Percentiles rank a stretch among this genome's conserved stretches.
phyloP scores from a whole-genome alignment of 2,797 vertebrate species.

The Melanotaenia trifasciata region DNA sequence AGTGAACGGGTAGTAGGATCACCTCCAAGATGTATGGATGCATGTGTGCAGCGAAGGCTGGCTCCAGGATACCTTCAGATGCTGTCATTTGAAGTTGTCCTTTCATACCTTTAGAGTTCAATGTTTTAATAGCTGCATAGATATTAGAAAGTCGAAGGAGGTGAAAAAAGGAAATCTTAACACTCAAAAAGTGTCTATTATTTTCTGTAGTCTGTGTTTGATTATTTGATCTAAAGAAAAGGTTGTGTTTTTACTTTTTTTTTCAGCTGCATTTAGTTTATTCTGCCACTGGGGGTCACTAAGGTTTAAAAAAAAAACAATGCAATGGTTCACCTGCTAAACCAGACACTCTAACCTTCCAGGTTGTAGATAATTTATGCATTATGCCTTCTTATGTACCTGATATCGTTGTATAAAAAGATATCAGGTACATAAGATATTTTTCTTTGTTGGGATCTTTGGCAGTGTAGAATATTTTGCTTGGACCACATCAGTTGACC shows the following conservation, averaged over 20 bases:
- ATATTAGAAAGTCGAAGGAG: background rate
- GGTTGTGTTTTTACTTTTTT: background rate
- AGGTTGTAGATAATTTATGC: constrained; percentile 4
- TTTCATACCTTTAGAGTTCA: no score
- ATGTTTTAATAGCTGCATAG: background rate
- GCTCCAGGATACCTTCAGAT: no score
- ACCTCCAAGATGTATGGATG: background rate
- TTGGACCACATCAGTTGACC: constrained; percentile 2
- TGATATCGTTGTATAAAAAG: background rate
- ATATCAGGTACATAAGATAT: background rate
- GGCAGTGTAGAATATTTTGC: background rate
- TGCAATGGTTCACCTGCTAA: background rate
- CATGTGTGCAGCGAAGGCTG: background rate
- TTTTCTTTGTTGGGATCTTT: background rate
- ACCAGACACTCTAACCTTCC: background rate
- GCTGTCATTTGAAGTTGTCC: no score
- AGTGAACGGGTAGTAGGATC: no score
- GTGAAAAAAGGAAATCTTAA: background rate
- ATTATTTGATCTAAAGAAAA: background rate
- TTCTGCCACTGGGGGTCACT: background rate
- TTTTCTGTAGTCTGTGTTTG: background rate
- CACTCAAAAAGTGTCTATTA: background rate
- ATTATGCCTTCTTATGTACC: constrained; percentile 7
- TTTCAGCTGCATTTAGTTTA: background rate
- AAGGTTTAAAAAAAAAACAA: background rate